These are phyloP conservation scores for Zoanthus sociatus DNA, from an alignment of 92 coral and sea anemone species.

Conservation along the genomic window DNA sequence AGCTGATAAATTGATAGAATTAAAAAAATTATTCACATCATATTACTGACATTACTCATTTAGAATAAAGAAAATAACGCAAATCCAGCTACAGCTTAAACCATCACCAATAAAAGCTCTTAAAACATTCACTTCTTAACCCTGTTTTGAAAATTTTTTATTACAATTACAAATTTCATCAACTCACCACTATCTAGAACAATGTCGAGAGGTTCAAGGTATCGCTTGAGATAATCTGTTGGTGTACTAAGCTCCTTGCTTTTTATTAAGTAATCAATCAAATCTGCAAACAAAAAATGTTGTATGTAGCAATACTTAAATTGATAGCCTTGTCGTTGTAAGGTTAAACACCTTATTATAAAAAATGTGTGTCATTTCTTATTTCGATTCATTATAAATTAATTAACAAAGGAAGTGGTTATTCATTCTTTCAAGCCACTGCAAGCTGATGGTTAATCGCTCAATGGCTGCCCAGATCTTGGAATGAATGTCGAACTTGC, in stretches of 20 bases:
- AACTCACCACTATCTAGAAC: conserved; percentile 93
- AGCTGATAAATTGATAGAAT: no score
- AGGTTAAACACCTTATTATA: no score
- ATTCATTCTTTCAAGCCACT: no score
- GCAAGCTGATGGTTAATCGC: no score
- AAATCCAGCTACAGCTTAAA: background rate
- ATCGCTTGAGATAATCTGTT: conserved; percentile 79
- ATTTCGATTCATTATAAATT: no score
- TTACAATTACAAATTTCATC: background rate
- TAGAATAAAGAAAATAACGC: no score
- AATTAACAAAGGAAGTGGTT: no score
- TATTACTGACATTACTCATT: no score
- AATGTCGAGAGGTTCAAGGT: conserved; percentile 85
- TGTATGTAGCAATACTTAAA: background rate
- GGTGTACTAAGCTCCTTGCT: conserved; percentile 94
- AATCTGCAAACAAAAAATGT: conserved; percentile 57
- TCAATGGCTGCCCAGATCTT: no score
- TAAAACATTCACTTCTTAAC: background rate
- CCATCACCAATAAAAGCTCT: background rate
- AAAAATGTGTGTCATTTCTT: no score
- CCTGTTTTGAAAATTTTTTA: background rate
- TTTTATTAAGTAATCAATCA: conserved; percentile 84
- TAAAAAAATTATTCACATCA: no score
- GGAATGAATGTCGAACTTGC: no score
- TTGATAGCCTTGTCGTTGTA: background rate